Evolutionary conservation across 2,113 vertebrate species (phyloP).

Genomic region (Sylvilagus bachmani): DNA sequence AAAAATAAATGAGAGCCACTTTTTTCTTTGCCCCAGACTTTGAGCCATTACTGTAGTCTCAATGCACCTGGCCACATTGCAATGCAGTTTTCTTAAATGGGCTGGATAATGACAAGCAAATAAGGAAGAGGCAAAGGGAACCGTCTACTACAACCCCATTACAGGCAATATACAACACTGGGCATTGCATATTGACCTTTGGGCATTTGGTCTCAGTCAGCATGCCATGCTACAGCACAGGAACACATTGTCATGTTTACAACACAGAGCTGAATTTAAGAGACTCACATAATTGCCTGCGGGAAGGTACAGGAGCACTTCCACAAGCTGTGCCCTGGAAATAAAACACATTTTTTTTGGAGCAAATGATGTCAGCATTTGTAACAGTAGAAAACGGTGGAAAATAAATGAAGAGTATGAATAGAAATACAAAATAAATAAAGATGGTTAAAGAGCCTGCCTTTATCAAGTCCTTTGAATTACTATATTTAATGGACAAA

Average conservation of each 20-base stretch:
- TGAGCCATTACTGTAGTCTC: slow-evolving; percentile 80
- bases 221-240: slow-evolving; percentile 93
- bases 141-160: slow-evolving; percentile 82
- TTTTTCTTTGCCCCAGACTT: slow-evolving; percentile 85
- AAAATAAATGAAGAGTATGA: slow-evolving; percentile 80
- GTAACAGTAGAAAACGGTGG: slow-evolving; percentile 84
- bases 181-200: slow-evolving; percentile 88
- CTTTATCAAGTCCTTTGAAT: slow-evolving; percentile 65
- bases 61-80: slow-evolving; percentile 55
- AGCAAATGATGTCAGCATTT: slow-evolving; percentile 87
- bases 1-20: slow-evolving; percentile 49
- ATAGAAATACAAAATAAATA: slow-evolving; percentile 64
- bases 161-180: slow-evolving; percentile 88
- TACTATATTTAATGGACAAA: neutral
- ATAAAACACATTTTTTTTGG: slow-evolving; percentile 91
- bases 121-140: slow-evolving; percentile 83
- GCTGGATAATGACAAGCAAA: slow-evolving; percentile 78
- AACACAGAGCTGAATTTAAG: slow-evolving; percentile 90
- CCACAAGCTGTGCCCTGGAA: slow-evolving; percentile 92
- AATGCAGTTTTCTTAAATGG: slow-evolving; percentile 74
- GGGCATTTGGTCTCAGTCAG: slow-evolving; percentile 84
- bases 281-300: slow-evolving; percentile 93
- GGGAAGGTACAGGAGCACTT: slow-evolving; percentile 91
- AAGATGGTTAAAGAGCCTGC: slow-evolving; percentile 36
- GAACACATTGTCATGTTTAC: slow-evolving; percentile 89